Evolutionary conservation across 2,797 vertebrate genomes (phyloP).

Genomic region (Siniperca scherzeri): DNA sequence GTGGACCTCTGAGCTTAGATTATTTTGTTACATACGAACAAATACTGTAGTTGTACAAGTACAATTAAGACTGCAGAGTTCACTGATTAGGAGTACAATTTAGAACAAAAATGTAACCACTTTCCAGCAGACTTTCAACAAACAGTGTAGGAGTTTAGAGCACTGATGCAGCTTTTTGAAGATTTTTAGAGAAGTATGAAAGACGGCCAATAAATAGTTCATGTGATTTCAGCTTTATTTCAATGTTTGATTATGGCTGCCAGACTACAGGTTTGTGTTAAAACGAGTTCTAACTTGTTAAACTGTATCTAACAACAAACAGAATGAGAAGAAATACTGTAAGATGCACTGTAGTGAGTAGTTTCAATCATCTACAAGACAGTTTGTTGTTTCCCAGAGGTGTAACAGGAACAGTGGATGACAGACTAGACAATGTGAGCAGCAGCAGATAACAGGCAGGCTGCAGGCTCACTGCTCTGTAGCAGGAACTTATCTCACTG

Average conservation of each 20-base stretch:
- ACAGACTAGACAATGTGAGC: conserved; percentile 21
- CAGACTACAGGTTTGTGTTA: background rate
- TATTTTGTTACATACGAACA: background rate
- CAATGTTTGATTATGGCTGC: background rate
- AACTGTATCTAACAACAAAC: background rate
- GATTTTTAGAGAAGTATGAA: conserved; percentile 9
- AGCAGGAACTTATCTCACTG: conserved; percentile 68
- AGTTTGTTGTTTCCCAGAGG: conserved; percentile 1
- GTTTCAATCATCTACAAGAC: background rate
- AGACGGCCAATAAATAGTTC: background rate
- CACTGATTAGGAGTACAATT: background rate
- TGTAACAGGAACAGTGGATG: background rate
- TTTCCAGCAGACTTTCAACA: background rate
- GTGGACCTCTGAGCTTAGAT: background rate
- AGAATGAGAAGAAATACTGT: background rate
- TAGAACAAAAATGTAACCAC: background rate
- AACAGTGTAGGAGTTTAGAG: background rate
- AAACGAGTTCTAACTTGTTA: background rate
- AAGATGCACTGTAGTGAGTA: background rate
- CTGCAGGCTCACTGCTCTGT: conserved; percentile 16
- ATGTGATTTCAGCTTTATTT: background rate
- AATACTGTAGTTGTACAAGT: background rate
- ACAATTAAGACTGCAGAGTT: background rate
- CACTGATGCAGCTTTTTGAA: background rate
- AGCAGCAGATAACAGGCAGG: conserved; percentile 30